These are phyloP conservation scores for Drosophila colorata DNA, from an alignment of 2,888 invertebrate genomes.

Conservation along the genomic window DNA sequence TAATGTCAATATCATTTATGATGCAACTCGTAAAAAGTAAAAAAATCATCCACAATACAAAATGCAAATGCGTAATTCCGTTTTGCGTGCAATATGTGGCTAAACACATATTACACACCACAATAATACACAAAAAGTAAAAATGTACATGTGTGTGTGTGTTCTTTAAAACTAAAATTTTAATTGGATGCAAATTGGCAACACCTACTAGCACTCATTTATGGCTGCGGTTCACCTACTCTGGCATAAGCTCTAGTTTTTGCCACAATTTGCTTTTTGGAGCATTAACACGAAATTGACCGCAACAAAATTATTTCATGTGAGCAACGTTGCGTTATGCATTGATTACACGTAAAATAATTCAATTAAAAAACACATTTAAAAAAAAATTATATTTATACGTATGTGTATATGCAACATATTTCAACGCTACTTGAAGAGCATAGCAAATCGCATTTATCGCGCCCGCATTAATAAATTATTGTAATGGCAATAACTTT, in stretches of 20 bases:
- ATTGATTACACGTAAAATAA: constrained; percentile 59
- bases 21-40: background rate
- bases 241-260: constrained; percentile 16
- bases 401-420: background rate
- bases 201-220: constrained; percentile 19
- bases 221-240: constrained; percentile 4
- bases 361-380: constrained; percentile 59
- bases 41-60: background rate
- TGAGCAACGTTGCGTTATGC: constrained; percentile 34
- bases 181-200: constrained; percentile 67
- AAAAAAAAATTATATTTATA: background rate
- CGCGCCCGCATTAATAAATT: constrained; percentile 49
- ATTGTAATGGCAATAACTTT: constrained; percentile 44
- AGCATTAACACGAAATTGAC: constrained; percentile 51
- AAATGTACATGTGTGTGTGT: constrained; percentile 8
- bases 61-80: constrained; percentile 4
- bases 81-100: constrained; percentile 28
- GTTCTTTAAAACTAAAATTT: constrained; percentile 40
- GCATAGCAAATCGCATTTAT: constrained; percentile 48
- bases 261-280: constrained; percentile 28
- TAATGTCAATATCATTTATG: background rate
- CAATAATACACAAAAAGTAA: background rate
- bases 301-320: constrained; percentile 52
- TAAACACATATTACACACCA: constrained; percentile 1
- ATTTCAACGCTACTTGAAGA: constrained; percentile 33